Evolutionary conservation across 2,888 invertebrate species (phyloP).

Genomic region (Ochropleura leucogaster): DNA sequence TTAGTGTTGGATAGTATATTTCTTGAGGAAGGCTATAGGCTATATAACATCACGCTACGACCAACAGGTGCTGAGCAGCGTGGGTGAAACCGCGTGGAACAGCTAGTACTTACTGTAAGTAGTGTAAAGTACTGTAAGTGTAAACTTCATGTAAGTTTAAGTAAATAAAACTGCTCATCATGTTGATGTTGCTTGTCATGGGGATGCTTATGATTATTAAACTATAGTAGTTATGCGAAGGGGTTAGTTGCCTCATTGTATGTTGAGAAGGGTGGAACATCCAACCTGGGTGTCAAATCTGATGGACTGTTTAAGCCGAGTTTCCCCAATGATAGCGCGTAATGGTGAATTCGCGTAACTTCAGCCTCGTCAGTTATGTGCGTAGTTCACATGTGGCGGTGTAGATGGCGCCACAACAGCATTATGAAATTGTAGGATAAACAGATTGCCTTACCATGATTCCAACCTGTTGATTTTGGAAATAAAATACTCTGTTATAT

Average conservation of each 20-base stretch:
- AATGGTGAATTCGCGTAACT: neutral
- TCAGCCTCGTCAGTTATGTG: neutral
- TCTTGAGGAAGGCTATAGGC: too few relatives aligned
- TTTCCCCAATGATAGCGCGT: neutral
- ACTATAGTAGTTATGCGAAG: neutral
- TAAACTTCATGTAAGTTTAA: too few relatives aligned
- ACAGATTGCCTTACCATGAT: neutral
- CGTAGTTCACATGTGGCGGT: neutral
- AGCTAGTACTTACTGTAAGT: too few relatives aligned
- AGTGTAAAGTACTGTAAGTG: too few relatives aligned
- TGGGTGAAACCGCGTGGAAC: too few relatives aligned
- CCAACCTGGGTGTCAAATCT: neutral
- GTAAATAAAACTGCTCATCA: neutral
- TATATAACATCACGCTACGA: too few relatives aligned
- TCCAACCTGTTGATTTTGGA: neutral
- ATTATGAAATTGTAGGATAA: neutral
- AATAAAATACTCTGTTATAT: neutral
- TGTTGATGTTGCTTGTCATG: neutral
- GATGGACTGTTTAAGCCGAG: neutral
- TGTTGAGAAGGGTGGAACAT: neutral
- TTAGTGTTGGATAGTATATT: too few relatives aligned
- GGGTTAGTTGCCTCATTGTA: neutral
- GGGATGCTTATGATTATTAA: neutral
- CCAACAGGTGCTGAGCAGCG: too few relatives aligned
- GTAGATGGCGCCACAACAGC: conserved; percentile 2